A percentile compares a stretch with the other conserved stretches of the same genome.
These are phyloP conservation scores for Trachythela sp. DNA, from an alignment of 64 coral and sea anemone genomes.

Conservation along the genomic window DNA sequence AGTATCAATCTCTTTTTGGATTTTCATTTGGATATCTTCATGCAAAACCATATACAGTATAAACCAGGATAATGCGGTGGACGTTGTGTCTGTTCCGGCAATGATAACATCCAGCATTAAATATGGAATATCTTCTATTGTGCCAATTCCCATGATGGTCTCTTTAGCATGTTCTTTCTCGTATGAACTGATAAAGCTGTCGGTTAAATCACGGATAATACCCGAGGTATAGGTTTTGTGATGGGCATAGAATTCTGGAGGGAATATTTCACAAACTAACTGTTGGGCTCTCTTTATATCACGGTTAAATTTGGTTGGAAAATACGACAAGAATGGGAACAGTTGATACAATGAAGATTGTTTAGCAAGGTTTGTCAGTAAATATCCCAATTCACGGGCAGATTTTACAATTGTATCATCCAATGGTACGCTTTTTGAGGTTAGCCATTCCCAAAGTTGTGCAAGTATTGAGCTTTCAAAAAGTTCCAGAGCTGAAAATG, in stretches of 20 bases:
- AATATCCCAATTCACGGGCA: neutral
- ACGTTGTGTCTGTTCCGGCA: neutral
- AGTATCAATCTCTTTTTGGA: neutral
- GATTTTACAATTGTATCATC: neutral
- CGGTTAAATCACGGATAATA: no score
- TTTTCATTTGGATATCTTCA: neutral
- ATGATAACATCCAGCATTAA: neutral
- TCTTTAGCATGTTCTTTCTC: neutral
- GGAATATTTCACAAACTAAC: neutral
- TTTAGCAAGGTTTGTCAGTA: neutral
- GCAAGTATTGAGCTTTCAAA: neutral
- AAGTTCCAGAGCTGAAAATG: neutral
- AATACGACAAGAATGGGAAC: neutral
- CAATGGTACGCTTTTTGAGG: neutral
- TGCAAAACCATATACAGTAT: neutral
- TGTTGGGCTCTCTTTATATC: neutral
- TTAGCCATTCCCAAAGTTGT: neutral
- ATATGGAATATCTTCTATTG: neutral
- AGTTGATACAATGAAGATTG: neutral
- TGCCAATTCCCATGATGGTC: neutral
- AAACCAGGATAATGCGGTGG: neutral
- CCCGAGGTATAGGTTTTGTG: no score
- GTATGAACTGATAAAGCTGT: no score
- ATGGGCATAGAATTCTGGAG: no score
- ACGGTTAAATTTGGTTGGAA: neutral